Evolutionary conservation across 2,113 vertebrate species (phyloP), one percentile per base, ranked within the genome.

Genomic region (Poeciliopsis retropinna): DNA sequence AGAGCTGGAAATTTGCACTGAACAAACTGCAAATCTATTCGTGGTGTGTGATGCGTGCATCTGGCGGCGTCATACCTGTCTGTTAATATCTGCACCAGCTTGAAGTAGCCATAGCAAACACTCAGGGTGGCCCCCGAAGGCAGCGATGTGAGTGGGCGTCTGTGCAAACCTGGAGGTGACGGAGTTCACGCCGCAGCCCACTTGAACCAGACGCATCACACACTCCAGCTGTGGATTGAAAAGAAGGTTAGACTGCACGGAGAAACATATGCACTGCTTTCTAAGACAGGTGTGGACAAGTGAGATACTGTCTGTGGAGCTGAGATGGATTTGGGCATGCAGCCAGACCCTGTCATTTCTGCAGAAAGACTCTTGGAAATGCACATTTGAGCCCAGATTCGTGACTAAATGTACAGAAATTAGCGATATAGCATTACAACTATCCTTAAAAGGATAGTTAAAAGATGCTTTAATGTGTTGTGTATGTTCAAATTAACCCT

Each of bases 21-120:
- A 74, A 60, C 7, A 51, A 75, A 51, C 12, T 19, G 0, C 60
- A 61, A 17, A 9, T 32, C 10, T 54, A 25, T 10, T 3, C 14
- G 3, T 3, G 22, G 25, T 57, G 22, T 57, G 51, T 2, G 8
- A 57, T 29, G 65, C 39, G 60, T 41, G 66, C 9, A 17, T 64
- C 37, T 37, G 67, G 27, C 30, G 67, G 27, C 30, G 14, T 63
- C 83, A 1, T 95, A 99, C 98, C 97, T 97, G 98, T 93, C 96
- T 96, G 93, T 99, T 97, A 92, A 99, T 94, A 94, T 97, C 96
- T 92, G 98, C 98, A 80, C 98, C 98, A 31, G 94, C 96, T 95
- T 97, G 96, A 80, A 99, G 96, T 86, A 99, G 92, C 98, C 98
- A 99, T 87, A 96, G 88, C 89, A 99, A 94, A 92, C 98, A 99